These are phyloP conservation scores for Apodemus speciosus DNA, from an alignment of 2,113 vertebrate species.

Conservation along the genomic window DNA sequence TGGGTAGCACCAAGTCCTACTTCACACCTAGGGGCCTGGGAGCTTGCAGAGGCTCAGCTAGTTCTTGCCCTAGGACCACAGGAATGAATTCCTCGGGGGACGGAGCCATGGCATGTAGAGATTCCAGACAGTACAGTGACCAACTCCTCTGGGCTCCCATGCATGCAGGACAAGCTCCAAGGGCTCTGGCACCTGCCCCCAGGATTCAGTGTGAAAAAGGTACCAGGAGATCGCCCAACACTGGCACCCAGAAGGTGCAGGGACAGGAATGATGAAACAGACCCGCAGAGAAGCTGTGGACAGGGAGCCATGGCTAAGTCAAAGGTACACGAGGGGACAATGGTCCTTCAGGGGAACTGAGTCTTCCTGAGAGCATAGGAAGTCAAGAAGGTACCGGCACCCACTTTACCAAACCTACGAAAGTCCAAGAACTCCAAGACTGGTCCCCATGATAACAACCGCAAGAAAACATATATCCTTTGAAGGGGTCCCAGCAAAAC, in stretches of 20 bases:
- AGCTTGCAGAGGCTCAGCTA: not conserved
- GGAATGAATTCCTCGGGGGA: not conserved
- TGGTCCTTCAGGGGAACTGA: not conserved
- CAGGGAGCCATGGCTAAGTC: not conserved
- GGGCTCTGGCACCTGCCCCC: not conserved
- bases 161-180: not conserved
- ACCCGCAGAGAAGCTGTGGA: not conserved
- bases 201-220: not conserved
- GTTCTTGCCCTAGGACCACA: not conserved
- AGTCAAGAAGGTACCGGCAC: not conserved
- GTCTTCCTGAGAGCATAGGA: not conserved
- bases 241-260: not conserved
- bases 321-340: not conserved
- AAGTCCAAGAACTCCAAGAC: not conserved
- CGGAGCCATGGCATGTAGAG: not conserved
- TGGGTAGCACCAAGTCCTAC: not conserved
- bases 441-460: not conserved
- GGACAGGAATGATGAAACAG: accelerated
- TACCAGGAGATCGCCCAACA: not conserved
- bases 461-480: not conserved
- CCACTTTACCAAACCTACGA: not conserved
- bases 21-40: not conserved
- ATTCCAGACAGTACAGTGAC: not conserved
- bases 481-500: not conserved
- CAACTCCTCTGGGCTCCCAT: not conserved